Base-by-base conservation (phyloP, 2,888 invertebrate species). In the Mystacides longicornis region DNA sequence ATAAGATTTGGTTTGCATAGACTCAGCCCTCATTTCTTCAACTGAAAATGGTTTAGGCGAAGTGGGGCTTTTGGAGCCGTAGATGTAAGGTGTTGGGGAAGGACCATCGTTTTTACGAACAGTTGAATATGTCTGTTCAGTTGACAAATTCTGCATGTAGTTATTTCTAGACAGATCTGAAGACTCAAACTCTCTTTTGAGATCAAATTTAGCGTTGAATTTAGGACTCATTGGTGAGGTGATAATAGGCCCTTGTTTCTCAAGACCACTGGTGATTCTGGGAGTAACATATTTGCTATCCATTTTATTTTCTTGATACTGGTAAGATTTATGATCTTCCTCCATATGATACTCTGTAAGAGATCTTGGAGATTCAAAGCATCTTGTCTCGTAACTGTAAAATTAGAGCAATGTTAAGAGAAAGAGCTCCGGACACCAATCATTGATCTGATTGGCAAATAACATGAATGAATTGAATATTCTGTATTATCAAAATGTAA, bases 351-450 rank as follows among this genome's bases (percentile, higher is more conserved):
- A 69, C 69, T 42, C 73, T 69, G 55, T 73, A 71, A 14, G 69
- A 21, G 63, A 60, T 19, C 75, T 71, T 61, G 77, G 76, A 3
- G 78, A 75, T 65, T 81, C 80, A 68, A 78, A 80, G 50, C 75
- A 69, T 33, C 77, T 71, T 1, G 78, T 79, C 66, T 80, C 80
- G 68, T 80, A 79, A 64, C 79, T 80, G 70, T 59, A 70, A 55
- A 58, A 47, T 54, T 57, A 59, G 31, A 47, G 56, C 54, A 56
- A 37, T 54, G 56, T 59, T 51, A 56, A n/a, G n/a, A n/a, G n/a
- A n/a, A n/a, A n/a, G n/a, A n/a, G n/a, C n/a, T n/a, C n/a, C n/a
- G n/a, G n/a, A n/a, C n/a, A n/a, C n/a, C n/a, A n/a, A n/a, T n/a
- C n/a, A n/a, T n/a, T n/a, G n/a, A n/a, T n/a, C n/a, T n/a, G n/a